Evolutionary conservation across 1,140 invertebrate genomes (phyloP).

Genomic region (Lamellibrachia luymesi): DNA sequence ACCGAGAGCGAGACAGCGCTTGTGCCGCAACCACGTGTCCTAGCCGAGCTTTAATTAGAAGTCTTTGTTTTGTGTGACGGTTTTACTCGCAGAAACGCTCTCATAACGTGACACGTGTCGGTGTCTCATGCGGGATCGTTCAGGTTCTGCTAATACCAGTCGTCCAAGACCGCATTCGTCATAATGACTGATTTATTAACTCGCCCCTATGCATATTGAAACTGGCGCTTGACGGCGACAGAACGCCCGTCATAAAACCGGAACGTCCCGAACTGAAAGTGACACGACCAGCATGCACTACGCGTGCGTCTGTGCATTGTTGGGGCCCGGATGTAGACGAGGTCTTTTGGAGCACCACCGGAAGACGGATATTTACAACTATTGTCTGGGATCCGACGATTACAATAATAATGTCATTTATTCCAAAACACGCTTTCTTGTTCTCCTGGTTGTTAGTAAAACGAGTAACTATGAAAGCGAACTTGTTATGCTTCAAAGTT

Average conservation of each 20-base stretch:
- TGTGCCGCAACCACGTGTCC: neutral
- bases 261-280: neutral
- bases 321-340: neutral
- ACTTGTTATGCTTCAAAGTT: neutral
- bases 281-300: conserved; percentile 3
- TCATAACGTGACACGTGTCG: conserved; percentile 3
- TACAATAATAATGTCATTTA: neutral
- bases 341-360: neutral
- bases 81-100: neutral
- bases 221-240: neutral
- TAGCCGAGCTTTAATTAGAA: neutral
- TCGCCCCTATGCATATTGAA: neutral
- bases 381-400: neutral
- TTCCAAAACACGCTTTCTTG: neutral
- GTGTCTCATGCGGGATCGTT: neutral
- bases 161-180: neutral
- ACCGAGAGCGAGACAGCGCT: neutral
- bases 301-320: neutral
- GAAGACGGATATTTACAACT: neutral
- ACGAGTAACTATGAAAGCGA: neutral
- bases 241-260: neutral
- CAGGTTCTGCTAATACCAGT: neutral
- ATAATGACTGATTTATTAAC: conserved; percentile 1
- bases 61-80: neutral
- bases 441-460: neutral